A percentile compares a stretch with the other conserved stretches of the same genome.
phyloP scores from a whole-genome alignment of 2,797 vertebrate species.

The Sebastes melanostomus region DNA sequence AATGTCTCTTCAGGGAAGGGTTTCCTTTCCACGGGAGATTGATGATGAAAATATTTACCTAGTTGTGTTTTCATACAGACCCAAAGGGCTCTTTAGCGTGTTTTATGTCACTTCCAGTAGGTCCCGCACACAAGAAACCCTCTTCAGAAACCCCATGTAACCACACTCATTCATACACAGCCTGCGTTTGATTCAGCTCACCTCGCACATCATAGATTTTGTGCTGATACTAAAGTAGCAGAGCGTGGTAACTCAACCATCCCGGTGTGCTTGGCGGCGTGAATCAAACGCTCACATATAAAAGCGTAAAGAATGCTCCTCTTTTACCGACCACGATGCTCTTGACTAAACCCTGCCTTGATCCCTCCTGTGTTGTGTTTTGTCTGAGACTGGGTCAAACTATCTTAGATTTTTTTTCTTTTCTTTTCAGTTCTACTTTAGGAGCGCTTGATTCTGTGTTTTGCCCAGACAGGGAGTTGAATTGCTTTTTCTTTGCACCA shows the following conservation, averaged over 20 bases:
- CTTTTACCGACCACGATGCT: conserved; percentile 54
- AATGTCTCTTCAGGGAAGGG: conserved; percentile 8
- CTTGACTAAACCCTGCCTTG: conserved; percentile 70
- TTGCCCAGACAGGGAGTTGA: conserved; percentile 48
- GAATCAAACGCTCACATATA: conserved; percentile 64
- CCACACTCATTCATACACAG: conserved; percentile 65
- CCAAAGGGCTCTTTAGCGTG: conserved; percentile 18
- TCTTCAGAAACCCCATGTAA: conserved; percentile 44
- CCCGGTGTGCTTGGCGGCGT: conserved; percentile 33
- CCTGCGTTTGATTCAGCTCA: conserved; percentile 61
- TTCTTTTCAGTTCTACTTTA: conserved; percentile 71
- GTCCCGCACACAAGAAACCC: conserved; percentile 27
- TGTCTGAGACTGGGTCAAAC: conserved; percentile 66
- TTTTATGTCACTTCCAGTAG: conserved; percentile 39
- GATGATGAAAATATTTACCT: conserved; percentile 49
- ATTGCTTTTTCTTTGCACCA: conserved; percentile 56
- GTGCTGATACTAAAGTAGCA: background rate
- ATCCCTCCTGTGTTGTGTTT: conserved; percentile 72
- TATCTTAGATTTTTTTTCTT: conserved; percentile 35
- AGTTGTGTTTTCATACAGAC: conserved; percentile 29
- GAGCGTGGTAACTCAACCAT: conserved; percentile 9
- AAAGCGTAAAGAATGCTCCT: conserved; percentile 49
- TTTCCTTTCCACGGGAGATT: conserved; percentile 18
- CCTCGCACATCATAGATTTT: conserved; percentile 37
- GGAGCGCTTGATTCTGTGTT: conserved; percentile 75